phyloP scores from a whole-genome alignment of 2,888 invertebrate genomes.

The Leptopilina syphax region DNA sequence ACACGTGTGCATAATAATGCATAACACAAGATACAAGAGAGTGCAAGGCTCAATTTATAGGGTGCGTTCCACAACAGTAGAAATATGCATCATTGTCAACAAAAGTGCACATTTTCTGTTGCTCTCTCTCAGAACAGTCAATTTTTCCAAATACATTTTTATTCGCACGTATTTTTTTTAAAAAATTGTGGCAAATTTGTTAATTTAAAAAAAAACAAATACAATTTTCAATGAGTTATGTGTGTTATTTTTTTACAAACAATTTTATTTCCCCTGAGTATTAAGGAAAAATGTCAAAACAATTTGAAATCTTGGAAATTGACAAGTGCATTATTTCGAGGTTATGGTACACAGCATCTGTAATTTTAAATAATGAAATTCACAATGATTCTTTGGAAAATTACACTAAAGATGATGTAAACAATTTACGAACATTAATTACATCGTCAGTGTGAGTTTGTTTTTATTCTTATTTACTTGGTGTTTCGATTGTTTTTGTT shows the following conservation, averaged over 20 bases:
- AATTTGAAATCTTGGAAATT: conserved; percentile 58
- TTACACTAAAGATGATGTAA: conserved; percentile 50
- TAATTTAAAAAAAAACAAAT: background rate
- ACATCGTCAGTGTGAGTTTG: conserved; percentile 50
- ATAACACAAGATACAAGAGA: no score
- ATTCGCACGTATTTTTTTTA: no score
- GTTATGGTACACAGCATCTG: conserved; percentile 70
- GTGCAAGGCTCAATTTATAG: no score
- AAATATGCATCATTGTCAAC: no score
- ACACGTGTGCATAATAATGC: no score
- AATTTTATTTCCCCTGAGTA: background rate
- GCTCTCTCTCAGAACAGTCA: no score
- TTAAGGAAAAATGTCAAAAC: conserved; percentile 61
- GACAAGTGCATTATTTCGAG: conserved; percentile 66
- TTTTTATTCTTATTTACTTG: background rate
- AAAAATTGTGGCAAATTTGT: no score
- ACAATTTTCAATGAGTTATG: conserved; percentile 18
- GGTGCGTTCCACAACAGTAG: no score
- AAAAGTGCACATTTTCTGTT: no score
- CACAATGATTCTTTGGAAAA: conserved; percentile 43
- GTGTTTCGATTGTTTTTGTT: no score
- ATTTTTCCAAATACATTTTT: no score
- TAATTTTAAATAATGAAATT: conserved; percentile 56
- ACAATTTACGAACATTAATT: conserved; percentile 47
- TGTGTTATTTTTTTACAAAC: background rate